phyloP scores from a whole-genome alignment of 2,888 invertebrate genomes.

The Byasa hedistus region DNA sequence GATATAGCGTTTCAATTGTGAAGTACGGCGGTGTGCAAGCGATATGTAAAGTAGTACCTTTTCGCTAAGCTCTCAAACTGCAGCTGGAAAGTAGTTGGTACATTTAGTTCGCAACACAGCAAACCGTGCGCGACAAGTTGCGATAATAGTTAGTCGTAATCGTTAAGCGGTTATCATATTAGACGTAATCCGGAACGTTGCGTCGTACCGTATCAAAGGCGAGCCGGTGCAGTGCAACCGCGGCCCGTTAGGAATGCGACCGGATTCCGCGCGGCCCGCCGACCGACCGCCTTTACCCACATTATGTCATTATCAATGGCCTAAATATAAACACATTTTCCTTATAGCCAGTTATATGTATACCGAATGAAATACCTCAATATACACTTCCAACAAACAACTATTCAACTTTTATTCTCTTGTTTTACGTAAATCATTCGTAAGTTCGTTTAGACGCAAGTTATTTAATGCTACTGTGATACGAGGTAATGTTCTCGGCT shows the following conservation, averaged over 20 bases:
- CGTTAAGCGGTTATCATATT: slow-evolving; percentile 40
- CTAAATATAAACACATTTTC: slow-evolving; percentile 56
- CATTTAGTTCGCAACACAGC: background rate
- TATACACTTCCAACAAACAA: background rate
- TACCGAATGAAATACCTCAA: background rate
- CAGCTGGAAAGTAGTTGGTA: background rate
- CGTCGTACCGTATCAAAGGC: slow-evolving; percentile 49
- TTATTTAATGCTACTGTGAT: no score
- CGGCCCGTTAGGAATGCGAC: slow-evolving; percentile 70
- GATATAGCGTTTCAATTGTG: no score
- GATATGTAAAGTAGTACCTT: background rate
- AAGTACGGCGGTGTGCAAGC: background rate
- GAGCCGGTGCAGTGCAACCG: slow-evolving; percentile 50
- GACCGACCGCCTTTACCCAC: slow-evolving; percentile 58
- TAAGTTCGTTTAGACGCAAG: no score
- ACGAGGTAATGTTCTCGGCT: no score
- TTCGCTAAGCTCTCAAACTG: no score
- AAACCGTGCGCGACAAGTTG: background rate
- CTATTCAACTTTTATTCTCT: no score
- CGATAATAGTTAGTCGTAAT: slow-evolving; percentile 14
- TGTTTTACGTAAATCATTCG: no score
- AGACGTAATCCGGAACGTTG: slow-evolving; percentile 44
- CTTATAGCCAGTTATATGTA: background rate
- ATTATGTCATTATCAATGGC: slow-evolving; percentile 69
- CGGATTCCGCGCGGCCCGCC: slow-evolving; percentile 61